phyloP scores from a whole-genome alignment of 2,113 vertebrate genomes.

The Lanius collurio region DNA sequence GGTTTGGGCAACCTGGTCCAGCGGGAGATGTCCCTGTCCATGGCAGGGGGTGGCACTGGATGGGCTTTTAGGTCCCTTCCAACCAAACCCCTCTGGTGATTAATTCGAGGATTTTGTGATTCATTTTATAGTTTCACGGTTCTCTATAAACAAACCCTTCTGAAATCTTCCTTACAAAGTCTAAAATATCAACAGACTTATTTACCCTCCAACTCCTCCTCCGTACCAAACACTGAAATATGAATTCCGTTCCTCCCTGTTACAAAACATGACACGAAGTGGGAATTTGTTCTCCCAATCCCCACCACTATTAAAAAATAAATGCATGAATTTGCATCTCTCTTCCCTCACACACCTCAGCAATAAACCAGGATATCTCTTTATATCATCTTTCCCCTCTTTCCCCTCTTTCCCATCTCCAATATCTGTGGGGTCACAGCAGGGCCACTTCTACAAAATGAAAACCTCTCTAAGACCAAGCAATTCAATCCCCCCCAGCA shows the following conservation, averaged over 20 bases:
- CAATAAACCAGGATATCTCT: neutral
- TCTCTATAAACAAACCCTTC: neutral
- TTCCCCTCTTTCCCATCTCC: neutral
- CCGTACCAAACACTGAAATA: neutral
- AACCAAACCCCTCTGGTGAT: neutral
- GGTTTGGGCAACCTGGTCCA: neutral
- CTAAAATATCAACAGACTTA: conserved; percentile 35
- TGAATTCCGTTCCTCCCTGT: neutral
- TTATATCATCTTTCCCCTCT: neutral
- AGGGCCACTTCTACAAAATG: neutral
- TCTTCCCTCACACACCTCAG: neutral
- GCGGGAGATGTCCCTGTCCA: neutral
- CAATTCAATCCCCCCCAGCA: neutral
- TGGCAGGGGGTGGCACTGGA: neutral
- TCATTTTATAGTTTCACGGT: neutral
- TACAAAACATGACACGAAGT: neutral
- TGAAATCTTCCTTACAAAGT: neutral
- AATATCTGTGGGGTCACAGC: neutral
- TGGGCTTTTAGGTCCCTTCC: neutral
- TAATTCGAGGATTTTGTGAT: neutral
- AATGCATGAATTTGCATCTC: neutral
- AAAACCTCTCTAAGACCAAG: neutral
- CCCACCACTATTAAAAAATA: neutral
- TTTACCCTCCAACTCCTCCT: conserved; percentile 29
- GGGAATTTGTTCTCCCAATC: neutral